Percentiles rank a stretch among this genome's conserved stretches.
phyloP scores from a whole-genome alignment of 2,797 vertebrate genomes.

The Trachurus trachurus region DNA sequence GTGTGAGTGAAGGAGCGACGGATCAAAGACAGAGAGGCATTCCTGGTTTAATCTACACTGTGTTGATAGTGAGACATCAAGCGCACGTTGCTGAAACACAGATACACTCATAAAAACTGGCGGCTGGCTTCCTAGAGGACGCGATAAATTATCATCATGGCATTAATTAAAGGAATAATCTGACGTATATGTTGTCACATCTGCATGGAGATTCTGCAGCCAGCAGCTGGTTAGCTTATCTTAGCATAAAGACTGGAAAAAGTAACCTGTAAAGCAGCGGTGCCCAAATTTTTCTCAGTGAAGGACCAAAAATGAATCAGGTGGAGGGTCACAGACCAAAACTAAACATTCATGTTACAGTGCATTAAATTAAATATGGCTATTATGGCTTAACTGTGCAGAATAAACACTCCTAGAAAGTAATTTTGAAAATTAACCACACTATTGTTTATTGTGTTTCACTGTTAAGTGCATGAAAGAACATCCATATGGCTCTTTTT shows the following conservation, averaged over 20 bases:
- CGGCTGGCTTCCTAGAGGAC: background rate
- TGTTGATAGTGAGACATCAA: background rate
- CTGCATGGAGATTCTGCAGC: background rate
- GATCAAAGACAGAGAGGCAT: constrained; percentile 54
- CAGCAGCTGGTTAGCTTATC: constrained; percentile 1
- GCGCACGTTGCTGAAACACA: background rate
- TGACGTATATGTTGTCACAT: background rate
- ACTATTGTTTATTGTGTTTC: too few species aligned
- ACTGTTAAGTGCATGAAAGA: too few species aligned
- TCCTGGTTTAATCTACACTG: constrained; percentile 17
- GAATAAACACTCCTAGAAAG: too few species aligned
- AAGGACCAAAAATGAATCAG: too few species aligned
- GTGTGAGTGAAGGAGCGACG: constrained; percentile 15
- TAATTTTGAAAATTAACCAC: too few species aligned
- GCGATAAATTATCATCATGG: background rate
- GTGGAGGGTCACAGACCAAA: too few species aligned
- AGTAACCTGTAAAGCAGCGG: background rate
- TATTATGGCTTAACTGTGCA: too few species aligned
- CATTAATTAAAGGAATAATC: background rate
- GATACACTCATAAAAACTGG: constrained; percentile 15
- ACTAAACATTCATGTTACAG: too few species aligned
- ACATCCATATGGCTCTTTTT: too few species aligned
- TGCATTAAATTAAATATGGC: too few species aligned
- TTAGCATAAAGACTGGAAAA: background rate
- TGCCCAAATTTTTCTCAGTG: too few species aligned